Conservation (phyloP, 2,888 invertebrate species). For the Helicoverpa assulta region DNA sequence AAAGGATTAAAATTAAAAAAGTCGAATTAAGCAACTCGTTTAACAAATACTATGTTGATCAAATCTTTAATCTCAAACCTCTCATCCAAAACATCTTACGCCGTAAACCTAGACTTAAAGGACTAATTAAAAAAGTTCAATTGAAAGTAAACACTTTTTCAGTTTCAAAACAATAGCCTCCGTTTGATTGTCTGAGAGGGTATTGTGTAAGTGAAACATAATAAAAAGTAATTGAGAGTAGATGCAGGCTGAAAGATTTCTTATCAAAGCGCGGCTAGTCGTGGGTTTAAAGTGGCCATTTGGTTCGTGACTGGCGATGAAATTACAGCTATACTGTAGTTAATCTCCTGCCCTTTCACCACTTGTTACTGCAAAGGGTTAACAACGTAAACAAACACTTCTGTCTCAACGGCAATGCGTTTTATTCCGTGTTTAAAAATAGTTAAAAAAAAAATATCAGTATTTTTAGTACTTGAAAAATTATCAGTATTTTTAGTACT, state of each 20-base stretch:
- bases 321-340: slow-evolving; percentile 38
- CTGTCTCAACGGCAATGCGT: slow-evolving; percentile 23
- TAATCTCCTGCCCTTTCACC: slow-evolving; percentile 48
- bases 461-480: too few species aligned
- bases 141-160: slow-evolving; percentile 48
- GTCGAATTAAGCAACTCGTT: slow-evolving; percentile 3
- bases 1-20: background rate
- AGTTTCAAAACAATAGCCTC: slow-evolving; percentile 43
- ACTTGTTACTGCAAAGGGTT: slow-evolving; percentile 35
- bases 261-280: slow-evolving; percentile 53
- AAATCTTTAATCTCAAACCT: slow-evolving; percentile 17
- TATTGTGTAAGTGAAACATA: slow-evolving; percentile 55
- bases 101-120: slow-evolving; percentile 37
- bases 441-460: too few species aligned
- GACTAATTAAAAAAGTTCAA: slow-evolving; percentile 57
- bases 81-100: slow-evolving; percentile 29
- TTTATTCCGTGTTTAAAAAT: slow-evolving; percentile 10
- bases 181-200: slow-evolving; percentile 32
- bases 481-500: too few species aligned
- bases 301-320: slow-evolving; percentile 44
- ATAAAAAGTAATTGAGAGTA: slow-evolving; percentile 58
- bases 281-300: slow-evolving; percentile 63
- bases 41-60: background rate
- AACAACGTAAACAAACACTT: slow-evolving; percentile 39
- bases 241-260: slow-evolving; percentile 61